These are phyloP conservation scores for Carduelis carduelis DNA, from an alignment of 2,797 vertebrate genomes.

Conservation along the genomic window DNA sequence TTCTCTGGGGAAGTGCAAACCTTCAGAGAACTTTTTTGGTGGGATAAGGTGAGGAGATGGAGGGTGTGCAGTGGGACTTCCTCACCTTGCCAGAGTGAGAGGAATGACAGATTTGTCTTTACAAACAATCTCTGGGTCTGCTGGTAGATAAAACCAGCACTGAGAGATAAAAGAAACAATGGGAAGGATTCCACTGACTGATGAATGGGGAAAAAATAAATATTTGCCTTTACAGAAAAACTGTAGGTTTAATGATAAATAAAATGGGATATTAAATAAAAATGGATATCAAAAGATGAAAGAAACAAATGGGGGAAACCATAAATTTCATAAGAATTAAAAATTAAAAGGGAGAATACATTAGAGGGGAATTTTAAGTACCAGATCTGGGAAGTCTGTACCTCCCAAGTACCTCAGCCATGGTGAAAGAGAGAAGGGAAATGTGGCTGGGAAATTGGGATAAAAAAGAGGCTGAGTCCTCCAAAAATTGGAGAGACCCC, in stretches of 20 bases:
- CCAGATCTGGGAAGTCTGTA: neutral
- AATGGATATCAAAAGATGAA: neutral
- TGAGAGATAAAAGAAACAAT: neutral
- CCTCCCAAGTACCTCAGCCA: neutral
- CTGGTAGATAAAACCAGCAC: neutral
- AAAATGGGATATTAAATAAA: neutral
- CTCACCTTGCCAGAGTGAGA: neutral
- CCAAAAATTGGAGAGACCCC: neutral
- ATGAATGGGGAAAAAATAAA: neutral
- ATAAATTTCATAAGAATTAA: neutral
- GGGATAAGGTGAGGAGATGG: neutral
- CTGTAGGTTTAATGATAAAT: neutral
- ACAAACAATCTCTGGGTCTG: neutral
- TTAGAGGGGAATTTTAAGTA: neutral
- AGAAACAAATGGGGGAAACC: neutral
- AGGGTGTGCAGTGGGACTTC: neutral
- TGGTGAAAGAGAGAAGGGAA: neutral
- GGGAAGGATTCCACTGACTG: neutral
- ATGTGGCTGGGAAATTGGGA: neutral
- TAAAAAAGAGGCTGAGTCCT: neutral
- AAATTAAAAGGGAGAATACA: neutral
- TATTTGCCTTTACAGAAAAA: neutral
- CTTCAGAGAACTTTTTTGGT: neutral
- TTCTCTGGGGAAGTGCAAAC: neutral
- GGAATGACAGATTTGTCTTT: neutral